Evolutionary conservation across 2,888 invertebrate species (phyloP).

Genomic region (Leptinotarsa haldemani): DNA sequence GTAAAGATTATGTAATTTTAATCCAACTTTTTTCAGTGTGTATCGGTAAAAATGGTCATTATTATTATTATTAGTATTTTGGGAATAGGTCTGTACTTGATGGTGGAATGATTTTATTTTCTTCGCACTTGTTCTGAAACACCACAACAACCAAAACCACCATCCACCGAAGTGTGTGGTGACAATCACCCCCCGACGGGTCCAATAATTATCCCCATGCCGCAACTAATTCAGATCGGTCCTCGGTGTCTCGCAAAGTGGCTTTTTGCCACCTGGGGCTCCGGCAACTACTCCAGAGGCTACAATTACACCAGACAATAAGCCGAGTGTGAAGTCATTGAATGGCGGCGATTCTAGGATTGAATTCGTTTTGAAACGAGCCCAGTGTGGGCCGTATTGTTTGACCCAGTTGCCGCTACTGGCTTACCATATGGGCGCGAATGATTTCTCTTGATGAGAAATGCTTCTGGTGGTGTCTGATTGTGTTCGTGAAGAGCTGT

Average conservation of each 20-base stretch:
- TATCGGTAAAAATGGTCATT: no score
- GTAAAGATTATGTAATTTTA: no score
- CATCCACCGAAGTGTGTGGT: not conserved
- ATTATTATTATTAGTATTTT: no score
- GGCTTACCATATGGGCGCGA: conserved; percentile 46
- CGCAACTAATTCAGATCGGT: conserved; percentile 44
- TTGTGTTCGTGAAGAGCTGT: conserved; percentile 39
- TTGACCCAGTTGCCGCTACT: conserved; percentile 58
- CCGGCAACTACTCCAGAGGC: conserved; percentile 65
- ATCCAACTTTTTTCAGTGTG: no score
- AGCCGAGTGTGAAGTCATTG: conserved; percentile 62
- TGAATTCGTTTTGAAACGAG: conserved; percentile 65
- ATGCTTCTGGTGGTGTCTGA: conserved; percentile 46
- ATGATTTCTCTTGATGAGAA: conserved; percentile 44
- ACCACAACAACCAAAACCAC: not conserved
- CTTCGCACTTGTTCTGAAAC: no score
- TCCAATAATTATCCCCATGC: conserved; percentile 42
- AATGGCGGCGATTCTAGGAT: conserved; percentile 62
- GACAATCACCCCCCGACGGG: conserved; percentile 30
- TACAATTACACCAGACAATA: conserved; percentile 65
- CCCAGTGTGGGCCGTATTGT: conserved; percentile 64
- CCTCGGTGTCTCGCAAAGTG: conserved; percentile 53
- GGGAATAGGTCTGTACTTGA: no score
- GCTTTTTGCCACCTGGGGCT: conserved; percentile 64
- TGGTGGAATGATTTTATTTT: no score